Evolutionary conservation across 2,888 invertebrate genomes (phyloP), one percentile per base, ranked within the genome.

Genomic region (Drosophila mulleri): DNA sequence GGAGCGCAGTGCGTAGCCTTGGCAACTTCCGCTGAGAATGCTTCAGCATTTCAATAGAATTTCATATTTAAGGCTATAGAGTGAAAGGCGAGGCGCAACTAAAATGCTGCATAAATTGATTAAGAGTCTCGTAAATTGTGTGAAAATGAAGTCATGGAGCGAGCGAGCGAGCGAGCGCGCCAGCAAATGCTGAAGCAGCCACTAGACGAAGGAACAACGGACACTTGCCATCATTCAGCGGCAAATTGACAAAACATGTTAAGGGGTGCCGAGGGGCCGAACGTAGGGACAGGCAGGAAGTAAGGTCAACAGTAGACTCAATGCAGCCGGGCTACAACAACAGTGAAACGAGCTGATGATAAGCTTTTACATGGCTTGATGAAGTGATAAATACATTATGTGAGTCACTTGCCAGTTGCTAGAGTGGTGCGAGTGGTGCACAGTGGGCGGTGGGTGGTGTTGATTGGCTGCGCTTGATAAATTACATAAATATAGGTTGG

Each of bases 311-410:
- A 59, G 72, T 53, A 67, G 64, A 78, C 63, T 73, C 71, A 79
- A 82, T 69, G 65, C 75, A 75, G 48, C 48, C 3, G 6, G 6
- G 6, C 26, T 6, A 67, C 56, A 66, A 59, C 61, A 62, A 68
- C 37, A 39, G 12, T 44, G 50, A 57, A 12, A 32, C 44, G 32
- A 42, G 47, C 60, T 57, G 67, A 62, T 69, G 64, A 77, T 80
- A 80, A 75, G 75, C 80, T 70, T 72, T 75, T 80, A 76, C 83
- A 77, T 74, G 72, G 67, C 76, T 74, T 86, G 89, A 85, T 88
- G 77, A 85, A 88, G 89, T 86, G 89, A 88, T 88, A 85, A 88
- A 89, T 79, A 82, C 89, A 86, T 81, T 86, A 87, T 87, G 79
- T 67, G 71, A 59, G 54, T 44, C 60, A 71, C 59, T 75, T 64